Conservation (phyloP, 1,140 invertebrate species). For the Solen grandis region DNA sequence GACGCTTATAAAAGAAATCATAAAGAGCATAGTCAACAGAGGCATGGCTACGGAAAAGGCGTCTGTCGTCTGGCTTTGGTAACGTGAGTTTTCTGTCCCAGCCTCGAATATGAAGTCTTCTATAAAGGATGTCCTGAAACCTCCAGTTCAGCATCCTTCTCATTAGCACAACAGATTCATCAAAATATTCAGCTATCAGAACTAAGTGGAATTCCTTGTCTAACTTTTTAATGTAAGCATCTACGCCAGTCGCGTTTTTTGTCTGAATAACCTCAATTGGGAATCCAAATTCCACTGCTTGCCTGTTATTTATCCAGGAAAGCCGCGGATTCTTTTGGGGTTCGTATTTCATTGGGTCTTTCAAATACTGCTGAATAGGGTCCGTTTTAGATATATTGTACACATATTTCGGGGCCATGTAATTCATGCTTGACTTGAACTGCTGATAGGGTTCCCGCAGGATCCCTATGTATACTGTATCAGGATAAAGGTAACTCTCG, state of each 20-base stretch:
- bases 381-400: constrained; percentile 54
- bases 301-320: constrained; percentile 64
- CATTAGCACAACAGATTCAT: constrained; percentile 83
- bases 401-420: constrained; percentile 52
- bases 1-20: constrained; percentile 45
- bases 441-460: constrained; percentile 70
- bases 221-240: constrained; percentile 57
- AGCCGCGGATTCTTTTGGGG: constrained; percentile 1
- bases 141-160: constrained; percentile 82
- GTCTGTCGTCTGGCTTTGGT: constrained; percentile 28
- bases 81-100: constrained; percentile 52
- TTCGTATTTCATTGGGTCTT: constrained; percentile 56
- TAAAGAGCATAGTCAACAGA: constrained; percentile 49
- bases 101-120: constrained; percentile 43
- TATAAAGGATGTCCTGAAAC: constrained; percentile 79
- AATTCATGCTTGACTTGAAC: constrained; percentile 68
- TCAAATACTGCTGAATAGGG: constrained; percentile 58
- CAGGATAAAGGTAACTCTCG: constrained; percentile 52
- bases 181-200: constrained; percentile 83
- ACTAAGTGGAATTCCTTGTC: constrained; percentile 81
- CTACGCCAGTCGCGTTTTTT: constrained; percentile 43
- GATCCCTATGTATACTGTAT: constrained; percentile 69
- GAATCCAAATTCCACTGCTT: constrained; percentile 67
- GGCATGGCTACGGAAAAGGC: constrained; percentile 25
- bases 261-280: constrained; percentile 34